Evolutionary conservation across 2,113 vertebrate genomes (phyloP).

Genomic region (Panthera uncia): DNA sequence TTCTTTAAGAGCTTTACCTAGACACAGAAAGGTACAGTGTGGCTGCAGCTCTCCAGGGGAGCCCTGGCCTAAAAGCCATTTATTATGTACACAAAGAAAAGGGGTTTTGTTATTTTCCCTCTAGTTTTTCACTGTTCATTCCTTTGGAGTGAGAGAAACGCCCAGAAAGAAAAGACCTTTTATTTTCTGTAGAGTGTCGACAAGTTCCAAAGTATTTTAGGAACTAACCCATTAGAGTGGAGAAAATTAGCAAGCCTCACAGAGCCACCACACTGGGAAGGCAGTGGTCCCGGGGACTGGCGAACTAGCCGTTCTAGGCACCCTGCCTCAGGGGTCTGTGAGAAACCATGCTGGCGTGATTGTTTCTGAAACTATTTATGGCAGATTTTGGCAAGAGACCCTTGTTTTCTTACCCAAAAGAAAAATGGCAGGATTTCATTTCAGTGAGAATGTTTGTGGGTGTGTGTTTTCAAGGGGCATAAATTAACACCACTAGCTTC

Average conservation of each 20-base stretch:
- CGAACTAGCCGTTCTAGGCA: background rate
- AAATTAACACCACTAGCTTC: background rate
- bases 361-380: background rate
- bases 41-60: background rate
- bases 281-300: too few relatives aligned
- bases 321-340: background rate
- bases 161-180: slow-evolving; percentile 51
- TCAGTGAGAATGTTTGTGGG: background rate
- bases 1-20: background rate
- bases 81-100: background rate
- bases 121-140: slow-evolving; percentile 47
- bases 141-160: slow-evolving; percentile 59
- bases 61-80: background rate
- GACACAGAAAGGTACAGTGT: background rate
- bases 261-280: background rate
- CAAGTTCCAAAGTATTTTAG: slow-evolving; percentile 45
- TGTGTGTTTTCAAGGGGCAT: background rate
- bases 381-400: background rate
- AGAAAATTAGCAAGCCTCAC: background rate
- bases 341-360: background rate
- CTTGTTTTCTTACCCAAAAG: background rate
- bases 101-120: slow-evolving; percentile 32
- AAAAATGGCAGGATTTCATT: background rate
- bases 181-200: slow-evolving; percentile 10
- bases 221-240: slow-evolving; percentile 24